Base-by-base conservation (phyloP, 2,888 invertebrate species). In the Diogma glabrata region DNA sequence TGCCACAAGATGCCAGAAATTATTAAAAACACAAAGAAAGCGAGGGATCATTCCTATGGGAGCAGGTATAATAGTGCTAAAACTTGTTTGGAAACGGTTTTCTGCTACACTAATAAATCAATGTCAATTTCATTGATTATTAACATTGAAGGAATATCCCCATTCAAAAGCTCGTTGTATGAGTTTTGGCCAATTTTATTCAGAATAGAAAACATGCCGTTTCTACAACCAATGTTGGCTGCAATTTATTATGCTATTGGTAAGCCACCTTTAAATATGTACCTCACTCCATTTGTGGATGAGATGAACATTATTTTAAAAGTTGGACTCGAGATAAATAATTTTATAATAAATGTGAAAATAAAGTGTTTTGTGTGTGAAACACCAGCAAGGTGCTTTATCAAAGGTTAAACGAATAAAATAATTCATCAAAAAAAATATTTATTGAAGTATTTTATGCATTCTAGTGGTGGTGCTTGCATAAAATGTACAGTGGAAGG, bases 131-230 rank as follows among this genome's bases (percentile, higher is more conserved):
- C 4, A 14, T 17, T 36, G 10, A 36, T 36, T 14, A 36, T 36
- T 6, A 36, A 36, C 17, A 6, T 14, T 9, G 33, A 33, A n/a
- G 33, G 33, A 33, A 33, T 33, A 33, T 33, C 33, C n/a, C 33
- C 12, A 17, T 36, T 14, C 9, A 36, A 7, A 14, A 36, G 36
- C 16, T 36, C 36, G 16, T 9, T 36, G 36, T 36, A 8, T 36
- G 36, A 36, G 17, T 36, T 36, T 36, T 36, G 36, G 36, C 36
- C 36, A 36, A 36, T 36, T 36, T 36, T 36, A 36, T 36, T 36
- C 10, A 14, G 36, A 14, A 36, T 36, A 17, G 16, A 9, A 36
- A 36, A 36, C 17, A 36, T 36, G 36, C 36, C 36, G 17, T 17
- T 14, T 14, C 36, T 36, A 14, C 14, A 36, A 17, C 36, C 36